Percentiles rank a stretch among this genome's conserved stretches.
Evolutionary conservation across 2,113 vertebrate species (phyloP).

Genomic region (Elephas maximus): DNA sequence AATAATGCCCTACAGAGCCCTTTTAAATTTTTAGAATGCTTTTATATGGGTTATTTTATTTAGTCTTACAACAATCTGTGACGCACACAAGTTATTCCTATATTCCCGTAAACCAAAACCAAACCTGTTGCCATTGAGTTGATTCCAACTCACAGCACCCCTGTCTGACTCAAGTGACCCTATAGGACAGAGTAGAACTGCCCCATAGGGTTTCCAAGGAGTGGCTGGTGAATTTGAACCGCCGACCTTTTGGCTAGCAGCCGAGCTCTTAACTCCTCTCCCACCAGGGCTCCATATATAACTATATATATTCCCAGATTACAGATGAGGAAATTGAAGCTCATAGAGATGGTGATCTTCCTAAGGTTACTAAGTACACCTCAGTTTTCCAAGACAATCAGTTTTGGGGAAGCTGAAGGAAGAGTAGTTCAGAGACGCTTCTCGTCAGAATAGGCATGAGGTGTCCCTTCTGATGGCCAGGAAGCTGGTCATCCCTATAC

Average conservation of each 20-base stretch:
- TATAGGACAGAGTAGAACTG: no score
- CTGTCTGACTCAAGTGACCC: no score
- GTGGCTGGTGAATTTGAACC: no score
- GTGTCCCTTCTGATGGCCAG: not conserved
- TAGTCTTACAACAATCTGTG: not conserved
- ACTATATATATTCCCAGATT: not conserved
- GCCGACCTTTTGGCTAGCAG: no score
- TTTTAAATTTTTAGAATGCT: not conserved
- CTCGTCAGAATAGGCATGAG: not conserved
- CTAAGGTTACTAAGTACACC: not conserved
- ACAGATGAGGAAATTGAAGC: not conserved
- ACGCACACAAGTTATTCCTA: not conserved
- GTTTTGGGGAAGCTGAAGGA: not conserved
- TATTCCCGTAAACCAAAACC: no score
- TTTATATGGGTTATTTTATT: not conserved
- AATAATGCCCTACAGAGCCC: not conserved
- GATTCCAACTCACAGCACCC: no score
- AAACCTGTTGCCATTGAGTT: no score
- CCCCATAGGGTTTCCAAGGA: no score
- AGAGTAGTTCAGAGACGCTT: not conserved
- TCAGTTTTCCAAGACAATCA: not conserved
- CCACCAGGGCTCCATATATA: no score
- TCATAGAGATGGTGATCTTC: not conserved
- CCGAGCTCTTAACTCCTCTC: no score
- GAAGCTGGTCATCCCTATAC: not conserved